Conservation (phyloP, 2,888 invertebrate genomes). For the Meliscaeva auricollis region DNA sequence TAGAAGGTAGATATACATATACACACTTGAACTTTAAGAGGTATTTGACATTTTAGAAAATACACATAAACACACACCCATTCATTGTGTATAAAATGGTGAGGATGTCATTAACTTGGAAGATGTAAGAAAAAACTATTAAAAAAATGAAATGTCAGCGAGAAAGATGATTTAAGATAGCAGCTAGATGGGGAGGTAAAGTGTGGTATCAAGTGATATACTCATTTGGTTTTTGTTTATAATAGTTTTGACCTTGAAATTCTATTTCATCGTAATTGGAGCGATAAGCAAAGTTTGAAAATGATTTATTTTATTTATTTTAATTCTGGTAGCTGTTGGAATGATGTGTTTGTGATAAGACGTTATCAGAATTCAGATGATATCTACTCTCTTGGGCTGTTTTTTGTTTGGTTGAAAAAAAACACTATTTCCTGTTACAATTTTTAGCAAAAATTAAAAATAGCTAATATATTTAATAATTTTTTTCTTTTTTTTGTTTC, state of each 20-base stretch:
- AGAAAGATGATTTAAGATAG: not conserved
- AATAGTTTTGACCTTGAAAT: not conserved
- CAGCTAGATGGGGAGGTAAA: not conserved
- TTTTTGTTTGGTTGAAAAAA: no score
- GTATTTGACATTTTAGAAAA: conserved; percentile 38
- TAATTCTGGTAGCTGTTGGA: no score
- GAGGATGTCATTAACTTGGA: conserved; percentile 22
- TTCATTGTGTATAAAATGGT: not conserved
- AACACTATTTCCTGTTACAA: no score
- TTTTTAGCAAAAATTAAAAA: no score
- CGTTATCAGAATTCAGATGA: no score
- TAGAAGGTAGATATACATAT: no score
- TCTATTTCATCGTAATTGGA: no score
- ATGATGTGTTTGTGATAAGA: no score
- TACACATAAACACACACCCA: not conserved
- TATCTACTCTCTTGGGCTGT: no score
- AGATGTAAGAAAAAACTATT: not conserved
- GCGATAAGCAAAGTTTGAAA: no score
- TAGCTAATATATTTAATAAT: not conserved
- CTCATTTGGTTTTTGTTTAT: not conserved
- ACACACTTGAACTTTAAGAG: conserved; percentile 41
- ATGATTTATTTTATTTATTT: no score
- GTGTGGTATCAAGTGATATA: not conserved
- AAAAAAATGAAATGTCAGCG: not conserved
- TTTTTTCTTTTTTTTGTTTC: conserved; percentile 5